A percentile compares a stretch with the other conserved stretches of the same genome.
Evolutionary conservation across 2,113 vertebrate genomes (phyloP).

Genomic region (Boulengeromyrus knoepffleri): DNA sequence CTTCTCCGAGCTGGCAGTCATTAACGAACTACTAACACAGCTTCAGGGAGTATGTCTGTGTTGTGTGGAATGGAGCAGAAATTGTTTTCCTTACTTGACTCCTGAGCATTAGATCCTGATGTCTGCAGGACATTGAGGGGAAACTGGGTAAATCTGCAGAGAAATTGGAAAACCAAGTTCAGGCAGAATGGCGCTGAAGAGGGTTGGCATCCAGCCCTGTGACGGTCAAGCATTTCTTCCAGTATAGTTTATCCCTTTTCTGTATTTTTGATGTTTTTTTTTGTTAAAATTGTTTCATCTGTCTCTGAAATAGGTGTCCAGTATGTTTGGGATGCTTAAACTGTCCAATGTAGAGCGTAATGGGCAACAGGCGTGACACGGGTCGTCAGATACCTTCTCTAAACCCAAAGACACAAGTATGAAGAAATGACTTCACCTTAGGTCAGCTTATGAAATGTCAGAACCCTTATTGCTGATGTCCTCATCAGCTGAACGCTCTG

Average conservation of each 20-base stretch:
- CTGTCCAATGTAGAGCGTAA: conserved; percentile 34
- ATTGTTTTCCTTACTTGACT: conserved; percentile 24
- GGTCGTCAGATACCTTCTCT: neutral
- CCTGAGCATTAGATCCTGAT: conserved; percentile 11
- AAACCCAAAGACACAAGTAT: conserved; percentile 8
- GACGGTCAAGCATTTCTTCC: conserved; percentile 21
- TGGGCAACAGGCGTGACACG: neutral
- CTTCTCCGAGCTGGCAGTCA: conserved; percentile 43
- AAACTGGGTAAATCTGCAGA: conserved; percentile 6
- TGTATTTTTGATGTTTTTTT: conserved; percentile 32
- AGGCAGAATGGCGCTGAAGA: conserved; percentile 21
- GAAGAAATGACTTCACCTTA: neutral
- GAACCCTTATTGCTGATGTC: neutral
- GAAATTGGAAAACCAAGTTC: neutral
- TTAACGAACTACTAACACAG: conserved; percentile 53
- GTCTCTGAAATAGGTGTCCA: conserved; percentile 12
- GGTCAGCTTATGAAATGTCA: neutral
- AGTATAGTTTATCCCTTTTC: conserved; percentile 19
- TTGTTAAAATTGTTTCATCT: conserved; percentile 24
- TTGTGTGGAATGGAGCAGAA: conserved; percentile 10
- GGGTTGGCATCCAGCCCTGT: conserved; percentile 15
- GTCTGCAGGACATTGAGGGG: neutral
- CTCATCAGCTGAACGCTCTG: neutral
- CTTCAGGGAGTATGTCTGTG: conserved; percentile 34
- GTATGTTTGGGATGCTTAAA: neutral